Base-by-base conservation (phyloP, 2,888 invertebrate species). In the Sminthurides aquaticus region DNA sequence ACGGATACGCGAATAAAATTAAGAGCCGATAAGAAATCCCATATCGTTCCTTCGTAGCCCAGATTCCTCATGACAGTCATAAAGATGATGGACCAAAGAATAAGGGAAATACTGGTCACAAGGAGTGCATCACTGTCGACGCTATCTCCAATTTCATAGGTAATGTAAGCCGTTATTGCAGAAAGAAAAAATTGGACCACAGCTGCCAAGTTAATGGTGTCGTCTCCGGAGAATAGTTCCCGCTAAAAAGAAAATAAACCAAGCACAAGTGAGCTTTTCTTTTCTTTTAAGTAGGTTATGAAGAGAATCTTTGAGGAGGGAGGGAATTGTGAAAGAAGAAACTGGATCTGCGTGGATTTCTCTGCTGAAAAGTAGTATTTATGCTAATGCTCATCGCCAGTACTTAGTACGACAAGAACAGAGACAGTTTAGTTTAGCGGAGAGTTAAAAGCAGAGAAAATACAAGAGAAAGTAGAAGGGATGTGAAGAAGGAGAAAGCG, bases 101-200 rank as follows among this genome's bases (percentile, higher is more conserved):
- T 24, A 1, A 57, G 1, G 27, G 63, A 63, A 49, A 57, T 48
- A 11, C 26, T 18, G 8, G 25, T 49, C 15, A 63, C n/a, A 1
- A 63, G 20, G 20, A 63, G 22, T 1, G 18, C 20, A n/a, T 63
- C 57, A 26, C 49, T 57, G 24, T 57, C 49, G 26, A 63, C 11
- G 2, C 49, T 48, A 49, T 63, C 63, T 8, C 63, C 57, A 1
- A 56, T 57, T 24, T 64, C 63, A 22, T 64, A 64, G 1, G 34
- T 54, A 15, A 52, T 34, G 43, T 58, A 64, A 2, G 63, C 63
- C 3, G 63, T 64, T 2, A 64, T 49, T 24, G 28, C 57, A 2
- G 58, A 64, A 2, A 57, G 63, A 54, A 64, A 58, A n/a, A 64
- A 58, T n/a, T 64, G 63, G 18, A 64, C 63, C 20, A 64, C 52